Conservation (phyloP, 2,888 invertebrate species). For the Anorthoa munda region DNA sequence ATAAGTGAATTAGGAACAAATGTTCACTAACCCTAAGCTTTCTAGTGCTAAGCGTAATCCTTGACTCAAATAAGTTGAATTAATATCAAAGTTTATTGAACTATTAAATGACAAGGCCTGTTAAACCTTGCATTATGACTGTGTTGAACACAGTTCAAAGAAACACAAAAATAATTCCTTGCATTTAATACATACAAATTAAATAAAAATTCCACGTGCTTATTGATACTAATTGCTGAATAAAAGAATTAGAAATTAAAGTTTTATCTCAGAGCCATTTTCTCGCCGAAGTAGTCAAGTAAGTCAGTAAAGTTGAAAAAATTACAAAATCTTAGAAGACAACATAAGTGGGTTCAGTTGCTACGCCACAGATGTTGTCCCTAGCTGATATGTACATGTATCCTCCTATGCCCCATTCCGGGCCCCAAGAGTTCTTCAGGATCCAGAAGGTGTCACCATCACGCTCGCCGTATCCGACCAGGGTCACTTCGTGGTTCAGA, state of each 20-base stretch:
- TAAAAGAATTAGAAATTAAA: conserved; percentile 25
- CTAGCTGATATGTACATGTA: conserved; percentile 96
- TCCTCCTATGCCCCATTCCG: conserved; percentile 98
- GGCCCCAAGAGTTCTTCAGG: conserved; percentile 98
- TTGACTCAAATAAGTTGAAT: neutral
- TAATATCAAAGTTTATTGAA: conserved; percentile 12
- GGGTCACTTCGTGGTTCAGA: conserved; percentile 96
- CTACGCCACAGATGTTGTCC: conserved; percentile 97
- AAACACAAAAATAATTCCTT: conserved; percentile 16
- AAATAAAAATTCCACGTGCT: conserved; percentile 68
- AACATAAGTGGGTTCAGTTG: conserved; percentile 95
- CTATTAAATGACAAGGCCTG: neutral
- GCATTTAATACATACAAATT: conserved; percentile 42
- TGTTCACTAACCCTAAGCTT: neutral
- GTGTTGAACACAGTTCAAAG: neutral
- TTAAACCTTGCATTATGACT: too few species aligned
- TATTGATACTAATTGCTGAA: conserved; percentile 55
- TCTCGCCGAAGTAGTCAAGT: conserved; percentile 26
- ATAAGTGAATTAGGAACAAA: neutral
- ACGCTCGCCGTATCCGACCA: conserved; percentile 96
- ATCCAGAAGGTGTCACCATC: conserved; percentile 97
- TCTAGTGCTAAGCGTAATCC: neutral
- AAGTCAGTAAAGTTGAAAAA: neutral
- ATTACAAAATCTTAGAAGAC: conserved; percentile 85
- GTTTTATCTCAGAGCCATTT: conserved; percentile 34